Percentiles rank a stretch among this genome's conserved stretches.
These are phyloP conservation scores for Arrhopalites spinosus DNA, from an alignment of 2,888 invertebrate species.

Conservation along the genomic window DNA sequence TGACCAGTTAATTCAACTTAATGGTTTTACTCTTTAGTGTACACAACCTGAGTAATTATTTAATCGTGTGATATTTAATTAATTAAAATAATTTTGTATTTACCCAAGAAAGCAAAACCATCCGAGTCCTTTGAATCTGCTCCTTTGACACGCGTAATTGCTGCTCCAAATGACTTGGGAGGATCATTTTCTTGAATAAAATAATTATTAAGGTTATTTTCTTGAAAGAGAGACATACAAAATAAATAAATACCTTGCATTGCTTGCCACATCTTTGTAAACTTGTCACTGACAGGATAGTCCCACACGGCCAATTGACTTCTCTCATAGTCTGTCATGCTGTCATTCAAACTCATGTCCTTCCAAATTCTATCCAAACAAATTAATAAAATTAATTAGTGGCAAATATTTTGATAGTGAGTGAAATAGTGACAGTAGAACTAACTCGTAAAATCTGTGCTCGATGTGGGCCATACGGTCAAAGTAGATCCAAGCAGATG, in stretches of 20 bases:
- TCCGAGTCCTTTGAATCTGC: constrained; percentile 70
- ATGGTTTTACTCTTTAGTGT: too few relatives aligned
- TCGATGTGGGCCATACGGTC: constrained; percentile 95
- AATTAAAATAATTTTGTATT: too few relatives aligned
- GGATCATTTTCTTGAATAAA: constrained; percentile 79
- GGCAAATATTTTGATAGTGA: too few relatives aligned
- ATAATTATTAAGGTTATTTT: too few relatives aligned
- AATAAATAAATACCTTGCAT: too few relatives aligned
- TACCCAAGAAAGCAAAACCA: constrained; percentile 87
- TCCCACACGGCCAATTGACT: constrained; percentile 98
- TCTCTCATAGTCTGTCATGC: constrained; percentile 83
- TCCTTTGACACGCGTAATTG: constrained; percentile 71
- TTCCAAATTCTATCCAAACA: constrained; percentile 83
- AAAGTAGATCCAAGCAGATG: constrained; percentile 91
- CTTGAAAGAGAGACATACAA: too few relatives aligned
- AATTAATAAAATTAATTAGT: neutral
- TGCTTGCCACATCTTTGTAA: constrained; percentile 98
- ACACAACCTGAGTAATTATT: too few relatives aligned
- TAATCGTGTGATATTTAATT: too few relatives aligned
- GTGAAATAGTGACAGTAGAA: neutral
- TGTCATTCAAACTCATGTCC: constrained; percentile 95
- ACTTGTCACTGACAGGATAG: constrained; percentile 97
- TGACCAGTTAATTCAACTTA: too few relatives aligned
- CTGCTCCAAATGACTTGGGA: constrained; percentile 78
- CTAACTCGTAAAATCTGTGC: constrained; percentile 74